Evolutionary conservation across 2,888 invertebrate genomes (phyloP).

Genomic region (Sipha maydis): DNA sequence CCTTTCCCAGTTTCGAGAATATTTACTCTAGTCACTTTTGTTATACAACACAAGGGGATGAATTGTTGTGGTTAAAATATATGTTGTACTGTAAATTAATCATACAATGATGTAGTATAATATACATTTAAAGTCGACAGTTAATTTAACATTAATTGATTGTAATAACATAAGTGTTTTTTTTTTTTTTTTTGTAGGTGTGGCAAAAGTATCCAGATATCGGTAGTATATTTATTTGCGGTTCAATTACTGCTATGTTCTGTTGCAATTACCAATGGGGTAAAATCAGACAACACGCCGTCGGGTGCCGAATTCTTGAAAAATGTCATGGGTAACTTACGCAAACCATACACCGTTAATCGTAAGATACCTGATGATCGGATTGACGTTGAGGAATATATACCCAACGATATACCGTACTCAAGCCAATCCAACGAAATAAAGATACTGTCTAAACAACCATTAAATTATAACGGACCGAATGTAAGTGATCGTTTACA

Average conservation of each 20-base stretch:
- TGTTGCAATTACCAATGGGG: neutral
- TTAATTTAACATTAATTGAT: neutral
- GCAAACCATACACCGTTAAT: neutral
- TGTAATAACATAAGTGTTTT: too few relatives aligned
- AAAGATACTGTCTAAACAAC: slow-evolving; percentile 33
- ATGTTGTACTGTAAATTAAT: too few relatives aligned
- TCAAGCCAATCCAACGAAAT: neutral
- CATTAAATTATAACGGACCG: neutral
- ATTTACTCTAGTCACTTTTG: neutral
- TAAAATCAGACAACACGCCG: neutral
- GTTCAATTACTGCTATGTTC: neutral
- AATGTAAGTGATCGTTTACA: neutral
- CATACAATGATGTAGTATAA: neutral
- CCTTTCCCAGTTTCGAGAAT: neutral
- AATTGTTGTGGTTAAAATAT: too few relatives aligned
- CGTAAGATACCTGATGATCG: slow-evolving; percentile 7
- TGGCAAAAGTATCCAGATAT: neutral
- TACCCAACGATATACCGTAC: neutral
- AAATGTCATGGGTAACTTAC: slow-evolving; percentile 40
- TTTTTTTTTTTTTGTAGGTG: neutral
- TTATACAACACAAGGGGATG: too few relatives aligned
- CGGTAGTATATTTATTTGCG: neutral
- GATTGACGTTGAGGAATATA: slow-evolving; percentile 51
- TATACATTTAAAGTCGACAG: too few relatives aligned
- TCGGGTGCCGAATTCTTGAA: slow-evolving; percentile 48